Evolutionary conservation across 1,140 invertebrate genomes (phyloP).

Genomic region (Cylas formicarius): DNA sequence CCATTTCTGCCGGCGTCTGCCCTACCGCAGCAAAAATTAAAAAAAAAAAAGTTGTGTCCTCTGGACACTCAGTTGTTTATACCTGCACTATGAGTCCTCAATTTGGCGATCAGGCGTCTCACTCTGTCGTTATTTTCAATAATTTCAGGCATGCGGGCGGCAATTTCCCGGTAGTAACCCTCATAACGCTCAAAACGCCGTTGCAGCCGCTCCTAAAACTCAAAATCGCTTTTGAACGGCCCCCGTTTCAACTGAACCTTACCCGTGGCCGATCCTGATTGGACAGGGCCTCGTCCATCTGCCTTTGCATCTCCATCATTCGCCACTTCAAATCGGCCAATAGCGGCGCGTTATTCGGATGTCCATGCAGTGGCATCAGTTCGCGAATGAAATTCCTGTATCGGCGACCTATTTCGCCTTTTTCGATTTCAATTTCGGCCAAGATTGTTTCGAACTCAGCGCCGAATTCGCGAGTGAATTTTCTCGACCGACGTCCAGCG

Average conservation of each 20-base stretch:
- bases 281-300: neutral
- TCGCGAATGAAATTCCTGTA: neutral
- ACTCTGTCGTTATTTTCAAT: too few relatives aligned
- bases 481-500: neutral
- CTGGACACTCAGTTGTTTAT: neutral
- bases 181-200: neutral
- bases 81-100: too few relatives aligned
- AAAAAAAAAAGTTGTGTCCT: neutral
- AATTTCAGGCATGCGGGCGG: neutral
- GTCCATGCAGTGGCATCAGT: slow-evolving; percentile 9
- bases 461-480: neutral
- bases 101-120: too few relatives aligned
- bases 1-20: neutral
- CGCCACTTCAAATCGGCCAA: neutral
- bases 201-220: too few relatives aligned
- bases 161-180: neutral
- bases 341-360: slow-evolving; percentile 5
- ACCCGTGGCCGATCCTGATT: neutral
- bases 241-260: neutral
- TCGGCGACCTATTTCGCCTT: neutral
- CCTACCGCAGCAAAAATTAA: neutral
- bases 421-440: neutral
- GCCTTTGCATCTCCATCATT: slow-evolving; percentile 1
- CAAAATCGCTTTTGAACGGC: too few relatives aligned
- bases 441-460: neutral